Base-by-base conservation (phyloP, 2,797 vertebrate species). In the Dendrocincla fuliginosa region DNA sequence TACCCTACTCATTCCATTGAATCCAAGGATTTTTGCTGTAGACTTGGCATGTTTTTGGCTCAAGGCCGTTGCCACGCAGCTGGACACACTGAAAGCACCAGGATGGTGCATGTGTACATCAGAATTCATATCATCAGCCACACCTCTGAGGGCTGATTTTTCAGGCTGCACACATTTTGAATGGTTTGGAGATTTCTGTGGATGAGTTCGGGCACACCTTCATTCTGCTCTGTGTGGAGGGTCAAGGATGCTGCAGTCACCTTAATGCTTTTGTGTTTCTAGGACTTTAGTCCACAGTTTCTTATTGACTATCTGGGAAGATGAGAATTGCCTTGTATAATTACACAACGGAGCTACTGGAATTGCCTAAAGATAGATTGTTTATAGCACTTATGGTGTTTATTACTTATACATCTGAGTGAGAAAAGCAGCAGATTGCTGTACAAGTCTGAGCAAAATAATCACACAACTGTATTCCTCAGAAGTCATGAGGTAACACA, bases 251-350 rank as follows among this genome's bases (percentile, higher is more conserved):
- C 13, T 2, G 18, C 1, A 11, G 73, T 18, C 27, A 3, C 3
- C 0, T 15, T 11, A 42, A 20, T 25, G 53, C 49, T 16, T 91
- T 61, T 77, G 15, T 61, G 44, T 64, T 89, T 75, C 60, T 57
- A 64, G 57, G 69, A 69, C 70, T 91, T 88, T 64, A 71, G n/a
- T 85, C 52, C 78, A 47, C 2, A 5, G 56, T 85, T 92, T 5
- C 13, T 95, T 87, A 57, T 39, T 86, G 89, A 87, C 67, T n/a
- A 63, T 60, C 75, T 89, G 76, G 63, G 91, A 84, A 77, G 79
- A 84, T 87, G 71, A 7, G 16, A 90, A 78, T 95, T 86, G 78
- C 46, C 90, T 86, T 95, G 67, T 95, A 78, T 96, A 96, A 97
- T 96, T 96, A 94, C 63, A 78, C 23, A 79, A 55, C 9, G 79